Percentiles rank a stretch among this genome's conserved stretches.
phyloP scores from a whole-genome alignment of 2,113 vertebrate genomes.

The Narcine bancroftii region DNA sequence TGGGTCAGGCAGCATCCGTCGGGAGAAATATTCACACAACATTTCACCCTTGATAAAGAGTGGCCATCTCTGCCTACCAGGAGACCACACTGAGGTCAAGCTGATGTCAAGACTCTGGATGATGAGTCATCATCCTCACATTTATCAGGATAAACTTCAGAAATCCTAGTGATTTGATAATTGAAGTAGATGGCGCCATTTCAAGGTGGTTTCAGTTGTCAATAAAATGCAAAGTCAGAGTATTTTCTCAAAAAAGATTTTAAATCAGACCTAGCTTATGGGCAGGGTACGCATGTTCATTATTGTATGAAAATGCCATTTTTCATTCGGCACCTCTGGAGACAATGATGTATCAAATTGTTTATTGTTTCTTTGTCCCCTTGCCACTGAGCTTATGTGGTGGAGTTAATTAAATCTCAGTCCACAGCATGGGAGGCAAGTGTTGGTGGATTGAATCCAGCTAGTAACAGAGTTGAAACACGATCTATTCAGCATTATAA shows the following conservation, averaged over 20 bases:
- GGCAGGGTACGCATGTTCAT: not conserved
- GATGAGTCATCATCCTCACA: no score
- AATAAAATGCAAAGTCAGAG: not conserved
- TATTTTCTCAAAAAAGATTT: not conserved
- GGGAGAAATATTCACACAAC: no score
- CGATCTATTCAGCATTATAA: conserved; percentile 5
- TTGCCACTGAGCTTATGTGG: not conserved
- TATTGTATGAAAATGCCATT: not conserved
- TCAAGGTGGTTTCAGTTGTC: not conserved
- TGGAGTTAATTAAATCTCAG: not conserved
- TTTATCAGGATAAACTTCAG: no score
- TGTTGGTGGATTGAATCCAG: not conserved
- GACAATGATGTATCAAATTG: not conserved
- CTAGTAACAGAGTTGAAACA: not conserved
- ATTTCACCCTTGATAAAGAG: no score
- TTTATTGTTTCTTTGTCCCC: not conserved
- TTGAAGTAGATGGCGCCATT: not conserved
- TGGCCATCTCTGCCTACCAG: no score
- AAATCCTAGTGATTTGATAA: not conserved
- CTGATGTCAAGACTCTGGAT: no score
- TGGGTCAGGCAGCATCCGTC: no score
- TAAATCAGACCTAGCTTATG: not conserved
- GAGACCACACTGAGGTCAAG: no score
- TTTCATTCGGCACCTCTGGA: not conserved
- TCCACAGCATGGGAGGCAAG: not conserved